Evolutionary conservation across 2,797 vertebrate species (phyloP), one percentile per base, ranked within the genome.

Genomic region (Esox lucius): DNA sequence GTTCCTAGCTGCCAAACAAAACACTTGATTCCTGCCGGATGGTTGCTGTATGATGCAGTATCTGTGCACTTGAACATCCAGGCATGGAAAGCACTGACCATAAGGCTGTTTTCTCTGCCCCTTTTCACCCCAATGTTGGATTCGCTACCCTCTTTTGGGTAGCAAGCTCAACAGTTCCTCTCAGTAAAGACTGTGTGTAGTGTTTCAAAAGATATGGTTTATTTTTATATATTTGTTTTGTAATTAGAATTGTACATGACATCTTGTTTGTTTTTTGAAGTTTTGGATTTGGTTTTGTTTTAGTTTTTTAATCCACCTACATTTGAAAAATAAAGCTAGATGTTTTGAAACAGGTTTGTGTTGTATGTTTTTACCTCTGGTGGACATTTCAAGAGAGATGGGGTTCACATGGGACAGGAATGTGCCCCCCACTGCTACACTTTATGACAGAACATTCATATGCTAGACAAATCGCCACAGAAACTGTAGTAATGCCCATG

Each of bases 191-290:
- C 66, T 68, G 68, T 75, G 48, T 80, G 74, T 74, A 68, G 53
- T 81, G 80, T 83, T 77, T 74, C 76, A 77, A 68, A 85, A 90
- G 77, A 86, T 87, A 83, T 89, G 78, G 73, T 86, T 90, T 91
- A 86, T 90, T 89, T 77, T 79, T 78, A 87, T 87, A 90, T 88
- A 87, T 84, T 84, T 89, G 89, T 88, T 93, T 93, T 92, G 85
- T 92, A 92, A 87, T 86, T 85, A 84, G 85, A 85, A 82, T 84
- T 91, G 81, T 87, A 88, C 83, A 89, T 85, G 80, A 85, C 86
- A 85, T 92, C 85, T 81, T 86, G 88, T 83, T 78, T 89, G 78
- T 79, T 87, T n/a, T 88, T 90, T 81, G 68, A 81, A 62, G 78
- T 73, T 85, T 48, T 73, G 33, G 53, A 75, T 78, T 71, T 74